phyloP scores from a whole-genome alignment of 2,888 invertebrate species.

The Cephalotes varians region DNA sequence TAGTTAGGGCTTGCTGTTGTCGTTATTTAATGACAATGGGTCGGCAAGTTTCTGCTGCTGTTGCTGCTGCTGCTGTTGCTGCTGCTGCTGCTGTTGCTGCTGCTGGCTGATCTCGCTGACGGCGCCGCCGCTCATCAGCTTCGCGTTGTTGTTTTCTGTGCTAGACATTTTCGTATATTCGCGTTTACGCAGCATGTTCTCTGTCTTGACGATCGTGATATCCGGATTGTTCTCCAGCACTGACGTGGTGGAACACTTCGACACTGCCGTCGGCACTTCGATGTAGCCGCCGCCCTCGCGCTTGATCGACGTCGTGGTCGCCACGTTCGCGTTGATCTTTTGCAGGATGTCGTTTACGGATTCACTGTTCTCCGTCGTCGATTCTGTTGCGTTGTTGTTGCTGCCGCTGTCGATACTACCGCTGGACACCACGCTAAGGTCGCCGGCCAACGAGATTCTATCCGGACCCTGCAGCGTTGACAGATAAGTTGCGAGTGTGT shows the following conservation, averaged over 20 bases:
- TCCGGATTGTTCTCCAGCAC: slow-evolving; percentile 88
- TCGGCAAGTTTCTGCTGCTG: slow-evolving; percentile 80
- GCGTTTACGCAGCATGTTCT: slow-evolving; percentile 85
- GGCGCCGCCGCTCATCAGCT: slow-evolving; percentile 84
- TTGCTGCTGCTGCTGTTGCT: slow-evolving; percentile 72
- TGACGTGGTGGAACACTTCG: slow-evolving; percentile 81
- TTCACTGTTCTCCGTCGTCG: slow-evolving; percentile 85
- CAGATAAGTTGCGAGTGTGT: slow-evolving; percentile 91
- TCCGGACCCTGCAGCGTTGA: slow-evolving; percentile 88
- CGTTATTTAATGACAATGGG: slow-evolving; percentile 83
- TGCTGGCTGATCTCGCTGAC: slow-evolving; percentile 80
- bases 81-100: slow-evolving; percentile 64
- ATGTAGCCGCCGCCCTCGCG: slow-evolving; percentile 84
- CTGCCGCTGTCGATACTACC: slow-evolving; percentile 84
- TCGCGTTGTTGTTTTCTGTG: slow-evolving; percentile 84
- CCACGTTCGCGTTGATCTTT: slow-evolving; percentile 82
- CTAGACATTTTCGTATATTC: slow-evolving; percentile 85
- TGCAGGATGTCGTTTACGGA: slow-evolving; percentile 86
- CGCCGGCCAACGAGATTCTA: slow-evolving; percentile 86
- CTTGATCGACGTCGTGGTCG: slow-evolving; percentile 84
- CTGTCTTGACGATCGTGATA: slow-evolving; percentile 88
- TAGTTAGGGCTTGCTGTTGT: slow-evolving; percentile 85
- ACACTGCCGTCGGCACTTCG: slow-evolving; percentile 81
- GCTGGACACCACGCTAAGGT: slow-evolving; percentile 82
- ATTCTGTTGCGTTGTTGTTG: slow-evolving; percentile 74